phyloP scores from a whole-genome alignment of 2,113 vertebrate species.

The Rafetus swinhoei region DNA sequence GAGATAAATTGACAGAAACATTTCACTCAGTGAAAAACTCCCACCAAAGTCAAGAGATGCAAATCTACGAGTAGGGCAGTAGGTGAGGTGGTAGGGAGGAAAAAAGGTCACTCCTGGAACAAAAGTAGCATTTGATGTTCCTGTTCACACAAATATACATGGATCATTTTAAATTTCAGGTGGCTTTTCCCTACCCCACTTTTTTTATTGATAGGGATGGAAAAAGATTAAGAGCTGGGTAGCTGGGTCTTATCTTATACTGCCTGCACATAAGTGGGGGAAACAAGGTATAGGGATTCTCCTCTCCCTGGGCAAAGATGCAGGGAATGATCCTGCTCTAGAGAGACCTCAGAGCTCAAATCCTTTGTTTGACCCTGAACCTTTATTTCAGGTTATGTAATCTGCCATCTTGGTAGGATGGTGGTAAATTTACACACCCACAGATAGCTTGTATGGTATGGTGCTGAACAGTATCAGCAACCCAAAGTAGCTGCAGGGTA shows the following conservation, averaged over 20 bases:
- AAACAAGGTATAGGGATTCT: neutral
- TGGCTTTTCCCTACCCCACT: neutral
- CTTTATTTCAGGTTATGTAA: neutral
- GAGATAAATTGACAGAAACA: neutral
- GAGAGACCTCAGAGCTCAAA: neutral
- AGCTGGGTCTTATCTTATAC: neutral
- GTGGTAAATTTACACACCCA: too few relatives aligned
- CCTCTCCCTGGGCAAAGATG: neutral
- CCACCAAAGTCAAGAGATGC: neutral
- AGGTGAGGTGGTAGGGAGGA: neutral
- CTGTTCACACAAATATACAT: too few relatives aligned
- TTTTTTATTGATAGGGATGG: neutral
- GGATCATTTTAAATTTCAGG: neutral
- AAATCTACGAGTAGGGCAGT: neutral
- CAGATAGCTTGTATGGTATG: rapidly evolving
- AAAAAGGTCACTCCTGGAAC: neutral
- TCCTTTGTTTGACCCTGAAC: neutral
- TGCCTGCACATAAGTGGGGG: too few relatives aligned
- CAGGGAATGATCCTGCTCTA: neutral
- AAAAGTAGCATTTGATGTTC: neutral
- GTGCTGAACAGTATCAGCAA: rapidly evolving
- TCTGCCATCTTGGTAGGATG: neutral
- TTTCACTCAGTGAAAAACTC: neutral
- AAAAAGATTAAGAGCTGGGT: neutral
- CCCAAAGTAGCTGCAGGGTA: rapidly evolving